Base-by-base conservation (phyloP, 2,797 vertebrate species). In the Mus spretus region DNA sequence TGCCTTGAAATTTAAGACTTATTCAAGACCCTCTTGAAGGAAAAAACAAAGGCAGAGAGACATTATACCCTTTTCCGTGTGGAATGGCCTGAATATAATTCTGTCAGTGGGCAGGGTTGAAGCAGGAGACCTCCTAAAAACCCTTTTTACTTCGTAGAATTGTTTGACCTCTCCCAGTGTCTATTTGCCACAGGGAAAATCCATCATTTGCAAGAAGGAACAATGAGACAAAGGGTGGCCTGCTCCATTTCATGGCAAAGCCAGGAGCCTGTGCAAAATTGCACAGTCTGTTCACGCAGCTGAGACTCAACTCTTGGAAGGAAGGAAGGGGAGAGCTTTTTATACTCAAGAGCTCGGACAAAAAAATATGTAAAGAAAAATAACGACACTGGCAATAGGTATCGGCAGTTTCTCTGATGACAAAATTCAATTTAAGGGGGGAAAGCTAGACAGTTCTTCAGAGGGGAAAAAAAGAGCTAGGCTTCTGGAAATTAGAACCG, bases 331-430 rank as follows among this genome's bases (percentile, higher is more conserved):
- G 78, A 72, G 55, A 78, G 86, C 75, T 94, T 92, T 97, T 98
- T 89, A 97, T 91, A 96, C 90, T 96, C 70, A 74, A 95, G 92
- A 91, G 80, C 79, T 94, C 91, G 93, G 93, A 89, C 95, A 95
- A 85, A 95, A 85, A 98, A 98, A 96, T 91, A 97, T 85, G 83
- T 88, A 98, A 97, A 98, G 96, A 96, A 96, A 97, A 97, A 96
- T 91, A 98, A 97, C 93, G 96, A 97, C 2, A 4, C 82, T 87
- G 72, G 82, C 79, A 89, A 83, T 93, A 93, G 94, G 93, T 90
- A 96, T 24, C 95, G 96, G 96, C 96, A 96, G 96, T 90, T 96
- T 94, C 89, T 89, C 95, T 91, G 93, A 97, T 79, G 90, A 95
- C 72, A 96, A 96, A 97, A 98, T 96, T 97, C 94, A 96, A 97